Evolutionary conservation across 2,888 invertebrate species (phyloP), one percentile per base, ranked within the genome.

Genomic region (Tyria jacobaeae): DNA sequence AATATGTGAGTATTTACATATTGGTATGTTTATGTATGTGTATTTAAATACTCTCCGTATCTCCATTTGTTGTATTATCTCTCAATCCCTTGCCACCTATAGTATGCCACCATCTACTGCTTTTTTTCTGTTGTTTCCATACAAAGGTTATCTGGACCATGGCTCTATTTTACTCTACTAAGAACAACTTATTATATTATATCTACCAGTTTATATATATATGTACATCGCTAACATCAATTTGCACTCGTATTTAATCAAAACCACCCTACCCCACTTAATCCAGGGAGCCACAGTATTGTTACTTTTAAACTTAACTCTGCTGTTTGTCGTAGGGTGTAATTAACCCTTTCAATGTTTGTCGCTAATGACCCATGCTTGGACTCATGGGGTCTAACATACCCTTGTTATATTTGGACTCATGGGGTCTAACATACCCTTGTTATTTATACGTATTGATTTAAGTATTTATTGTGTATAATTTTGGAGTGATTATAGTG

Each of bases 291-390:
- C 49, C 58, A 47, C 60, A 66, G 31, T 31, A 44, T 60, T 60
- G 53, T 53, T 59, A 57, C 59, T 49, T 50, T 55, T 56, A 59
- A 68, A 48, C 44, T 44, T 57, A 51, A 56, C 59, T 27, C 35
- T 59, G 60, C 53, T 64, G 64, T 70, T 67, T 72, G 64, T 74
- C 74, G 66, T 71, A 55, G 51, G 58, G 53, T 61, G 63, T 64
- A 75, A 74, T 74, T 72, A 72, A 64, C 63, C 53, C 12, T 50
- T 55, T 52, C 64, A 74, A 74, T 74, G 75, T 49, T 50, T 57
- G 63, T 60, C 57, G 57, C 50, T 70, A 72, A 72, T 74, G 75
- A 66, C 31, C 62, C 75, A 34, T 64, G 56, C 47, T 57, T 55
- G 52, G 35, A 27, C 60, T 24, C 41, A 41, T 47, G 51, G 39